A percentile compares a stretch with the other conserved stretches of the same genome.
phyloP scores from a whole-genome alignment of 2,888 invertebrate species.

The Drosophila cognata region DNA sequence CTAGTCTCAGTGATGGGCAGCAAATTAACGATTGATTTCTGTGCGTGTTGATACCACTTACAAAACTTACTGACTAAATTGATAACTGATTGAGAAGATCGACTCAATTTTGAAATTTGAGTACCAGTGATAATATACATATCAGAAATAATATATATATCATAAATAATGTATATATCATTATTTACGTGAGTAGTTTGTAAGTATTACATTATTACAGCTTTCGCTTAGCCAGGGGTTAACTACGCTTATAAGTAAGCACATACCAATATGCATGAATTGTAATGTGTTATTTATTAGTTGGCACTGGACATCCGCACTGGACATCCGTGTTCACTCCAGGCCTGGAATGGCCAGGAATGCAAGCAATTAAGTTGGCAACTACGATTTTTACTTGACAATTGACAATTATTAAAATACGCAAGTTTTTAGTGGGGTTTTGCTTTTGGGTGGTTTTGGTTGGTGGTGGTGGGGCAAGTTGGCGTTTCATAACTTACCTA shows the following conservation, averaged over 20 bases:
- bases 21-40: neutral
- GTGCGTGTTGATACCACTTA: neutral
- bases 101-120: too few species aligned
- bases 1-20: neutral
- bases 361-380: neutral
- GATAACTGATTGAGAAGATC: neutral
- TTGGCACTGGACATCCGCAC: neutral
- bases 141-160: too few species aligned
- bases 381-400: neutral
- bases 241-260: neutral
- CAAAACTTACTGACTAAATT: neutral
- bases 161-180: neutral
- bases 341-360: neutral
- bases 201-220: neutral
- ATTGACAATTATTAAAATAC: conserved; percentile 1
- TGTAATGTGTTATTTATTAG: neutral
- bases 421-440: too few species aligned
- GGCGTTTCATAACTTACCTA: conserved; percentile 87
- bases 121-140: too few species aligned
- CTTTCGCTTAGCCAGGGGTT: neutral
- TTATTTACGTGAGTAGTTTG: neutral
- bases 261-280: neutral
- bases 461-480: neutral
- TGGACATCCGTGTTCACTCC: neutral
- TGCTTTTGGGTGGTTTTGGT: neutral